phyloP scores from a whole-genome alignment of 2,113 vertebrate genomes.

The Lepidothrix coronata region DNA sequence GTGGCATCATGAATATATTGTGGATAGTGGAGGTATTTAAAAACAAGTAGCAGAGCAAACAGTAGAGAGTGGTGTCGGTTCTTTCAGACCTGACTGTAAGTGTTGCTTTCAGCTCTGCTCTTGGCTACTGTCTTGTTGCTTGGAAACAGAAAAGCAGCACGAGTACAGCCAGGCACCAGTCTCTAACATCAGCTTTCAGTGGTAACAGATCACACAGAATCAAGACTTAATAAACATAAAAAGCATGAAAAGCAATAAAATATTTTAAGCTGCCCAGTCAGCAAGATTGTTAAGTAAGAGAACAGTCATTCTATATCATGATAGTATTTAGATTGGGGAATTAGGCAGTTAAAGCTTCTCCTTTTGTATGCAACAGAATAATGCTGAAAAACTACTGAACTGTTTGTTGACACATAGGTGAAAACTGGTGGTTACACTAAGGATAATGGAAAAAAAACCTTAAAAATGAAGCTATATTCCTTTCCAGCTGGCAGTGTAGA shows the following conservation, averaged over 20 bases:
- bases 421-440: neutral
- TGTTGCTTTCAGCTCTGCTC: neutral
- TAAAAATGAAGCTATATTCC: neutral
- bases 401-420: neutral
- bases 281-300: neutral
- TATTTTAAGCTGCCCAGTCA: neutral
- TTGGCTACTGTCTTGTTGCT: neutral
- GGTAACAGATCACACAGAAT: neutral
- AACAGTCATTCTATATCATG: neutral
- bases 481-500: neutral
- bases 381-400: neutral
- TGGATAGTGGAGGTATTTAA: neutral
- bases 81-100: neutral
- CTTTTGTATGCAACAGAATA: neutral
- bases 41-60: neutral
- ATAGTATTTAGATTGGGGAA: neutral
- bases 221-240: neutral
- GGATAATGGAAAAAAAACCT: neutral
- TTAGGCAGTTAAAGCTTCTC: slow-evolving; percentile 1
- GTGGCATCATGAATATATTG: neutral
- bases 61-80: neutral
- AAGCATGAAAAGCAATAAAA: neutral
- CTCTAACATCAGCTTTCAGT: neutral
- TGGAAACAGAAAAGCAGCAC: neutral
- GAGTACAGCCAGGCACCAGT: neutral